Evolutionary conservation across 2,888 invertebrate genomes (phyloP).

Genomic region (Rhingia campestris): DNA sequence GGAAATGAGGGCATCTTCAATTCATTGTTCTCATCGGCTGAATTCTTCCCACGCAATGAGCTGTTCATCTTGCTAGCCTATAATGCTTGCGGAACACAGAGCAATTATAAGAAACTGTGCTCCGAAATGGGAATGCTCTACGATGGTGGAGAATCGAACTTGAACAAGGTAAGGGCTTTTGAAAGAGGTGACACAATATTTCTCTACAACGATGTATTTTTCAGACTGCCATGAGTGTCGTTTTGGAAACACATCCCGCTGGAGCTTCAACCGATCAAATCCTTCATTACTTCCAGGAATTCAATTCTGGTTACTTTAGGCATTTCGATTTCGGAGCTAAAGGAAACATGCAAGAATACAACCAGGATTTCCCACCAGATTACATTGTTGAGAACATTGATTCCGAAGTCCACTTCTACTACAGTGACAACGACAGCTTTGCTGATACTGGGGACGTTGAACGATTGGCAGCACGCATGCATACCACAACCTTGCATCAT

Average conservation of each 20-base stretch:
- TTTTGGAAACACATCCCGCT: constrained; percentile 79
- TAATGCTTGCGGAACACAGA: constrained; percentile 81
- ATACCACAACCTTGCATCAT: constrained; percentile 72
- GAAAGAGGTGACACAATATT: neutral
- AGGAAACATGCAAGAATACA: constrained; percentile 77
- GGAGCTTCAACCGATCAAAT: constrained; percentile 79
- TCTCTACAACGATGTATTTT: neutral
- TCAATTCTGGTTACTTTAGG: constrained; percentile 77
- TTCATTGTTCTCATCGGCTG: constrained; percentile 80
- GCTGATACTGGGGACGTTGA: constrained; percentile 78
- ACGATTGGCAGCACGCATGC: constrained; percentile 73
- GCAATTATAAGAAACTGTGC: constrained; percentile 83
- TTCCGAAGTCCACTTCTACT: constrained; percentile 77
- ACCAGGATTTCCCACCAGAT: constrained; percentile 76
- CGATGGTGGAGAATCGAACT: constrained; percentile 74
- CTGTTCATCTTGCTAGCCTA: constrained; percentile 83
- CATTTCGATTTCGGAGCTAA: constrained; percentile 77
- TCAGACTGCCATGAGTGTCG: constrained; percentile 75
- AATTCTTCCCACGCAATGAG: constrained; percentile 85
- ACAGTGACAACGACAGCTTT: constrained; percentile 77
- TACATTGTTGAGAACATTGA: constrained; percentile 77
- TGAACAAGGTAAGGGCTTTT: constrained; percentile 72
- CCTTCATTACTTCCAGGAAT: constrained; percentile 78
- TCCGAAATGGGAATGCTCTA: constrained; percentile 85
- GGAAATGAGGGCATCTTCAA: constrained; percentile 76